Evolutionary conservation across 2,113 vertebrate genomes (phyloP).

Genomic region (Dendrocopos noguchii): DNA sequence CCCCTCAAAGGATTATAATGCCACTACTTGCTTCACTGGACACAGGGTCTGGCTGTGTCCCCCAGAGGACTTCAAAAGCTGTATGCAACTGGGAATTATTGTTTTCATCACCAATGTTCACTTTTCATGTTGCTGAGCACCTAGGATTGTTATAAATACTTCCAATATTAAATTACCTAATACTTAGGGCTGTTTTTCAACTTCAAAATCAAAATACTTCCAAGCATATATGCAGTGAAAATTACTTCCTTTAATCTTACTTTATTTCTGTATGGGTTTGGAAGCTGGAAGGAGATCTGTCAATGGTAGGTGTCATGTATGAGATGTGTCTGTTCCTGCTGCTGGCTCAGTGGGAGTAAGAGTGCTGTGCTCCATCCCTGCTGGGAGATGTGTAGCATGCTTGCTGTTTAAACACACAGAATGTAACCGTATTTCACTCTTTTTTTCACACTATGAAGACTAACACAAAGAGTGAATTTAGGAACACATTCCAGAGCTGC

Average conservation of each 20-base stretch:
- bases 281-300: background rate
- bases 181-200: background rate
- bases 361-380: background rate
- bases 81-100: background rate
- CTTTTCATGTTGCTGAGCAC: background rate
- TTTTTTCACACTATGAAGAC: background rate
- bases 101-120: background rate
- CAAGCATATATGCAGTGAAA: background rate
- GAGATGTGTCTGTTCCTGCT: background rate
- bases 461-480: slow-evolving; percentile 63
- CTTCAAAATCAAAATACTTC: background rate
- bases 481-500: slow-evolving; percentile 60
- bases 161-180: background rate
- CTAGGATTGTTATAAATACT: background rate
- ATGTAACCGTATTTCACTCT: slow-evolving; percentile 14
- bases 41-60: background rate
- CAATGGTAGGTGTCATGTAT: background rate
- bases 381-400: background rate
- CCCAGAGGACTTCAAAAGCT: background rate
- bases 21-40: background rate
- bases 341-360: background rate
- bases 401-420: slow-evolving; percentile 38
- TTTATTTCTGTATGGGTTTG: background rate
- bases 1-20: background rate
- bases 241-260: background rate